Percentiles rank a stretch among this genome's conserved stretches.
These are phyloP conservation scores for Eupeodes latifasciatus DNA, from an alignment of 2,888 invertebrate genomes.

Conservation along the genomic window DNA sequence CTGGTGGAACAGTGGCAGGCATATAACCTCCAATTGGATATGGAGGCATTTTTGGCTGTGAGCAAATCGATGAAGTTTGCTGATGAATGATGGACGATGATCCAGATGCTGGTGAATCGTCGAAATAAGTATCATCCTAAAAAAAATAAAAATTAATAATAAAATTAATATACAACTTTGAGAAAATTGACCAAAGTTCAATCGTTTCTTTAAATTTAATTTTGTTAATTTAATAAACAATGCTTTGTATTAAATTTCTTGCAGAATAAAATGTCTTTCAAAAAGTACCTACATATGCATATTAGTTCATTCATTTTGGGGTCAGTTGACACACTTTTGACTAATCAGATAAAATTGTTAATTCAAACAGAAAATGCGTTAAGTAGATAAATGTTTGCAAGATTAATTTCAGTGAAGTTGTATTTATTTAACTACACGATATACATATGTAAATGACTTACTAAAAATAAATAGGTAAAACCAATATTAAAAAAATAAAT, in stretches of 20 bases:
- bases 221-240: slow-evolving; percentile 16
- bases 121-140: slow-evolving; percentile 81
- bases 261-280: too few relatives aligned
- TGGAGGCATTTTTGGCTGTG: slow-evolving; percentile 83
- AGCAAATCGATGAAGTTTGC: slow-evolving; percentile 79
- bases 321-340: not conserved
- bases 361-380: not conserved
- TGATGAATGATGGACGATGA: slow-evolving; percentile 72
- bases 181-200: not conserved
- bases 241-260: not conserved
- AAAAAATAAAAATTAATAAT: slow-evolving; percentile 41
- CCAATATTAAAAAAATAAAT: too few relatives aligned
- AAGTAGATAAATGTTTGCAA: too few relatives aligned
- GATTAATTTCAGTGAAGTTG: too few relatives aligned
- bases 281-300: too few relatives aligned
- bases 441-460: too few relatives aligned
- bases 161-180: not conserved
- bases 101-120: slow-evolving; percentile 78
- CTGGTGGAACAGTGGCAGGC: slow-evolving; percentile 77
- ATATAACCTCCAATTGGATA: slow-evolving; percentile 83
- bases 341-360: not conserved
- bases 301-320: not conserved
- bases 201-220: not conserved
- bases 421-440: too few relatives aligned
- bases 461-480: too few relatives aligned